Conservation (phyloP, 2,797 vertebrate genomes). For the Hemitrygon akajei region DNA sequence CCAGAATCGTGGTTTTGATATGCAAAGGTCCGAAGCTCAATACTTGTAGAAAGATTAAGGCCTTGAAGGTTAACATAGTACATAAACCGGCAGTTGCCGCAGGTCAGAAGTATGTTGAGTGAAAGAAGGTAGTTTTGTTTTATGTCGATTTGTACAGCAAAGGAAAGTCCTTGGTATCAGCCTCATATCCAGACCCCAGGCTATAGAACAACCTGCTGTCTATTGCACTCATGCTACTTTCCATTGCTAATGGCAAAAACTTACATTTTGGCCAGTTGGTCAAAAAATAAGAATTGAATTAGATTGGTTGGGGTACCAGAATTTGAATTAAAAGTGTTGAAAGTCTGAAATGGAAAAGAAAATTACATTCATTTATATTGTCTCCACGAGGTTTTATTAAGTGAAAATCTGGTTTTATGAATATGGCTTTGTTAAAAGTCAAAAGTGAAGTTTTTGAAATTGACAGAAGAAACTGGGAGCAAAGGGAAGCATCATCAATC, state of each 20-base stretch:
- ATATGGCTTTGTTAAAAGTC: background rate
- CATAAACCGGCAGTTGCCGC: background rate
- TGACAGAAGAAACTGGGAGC: background rate
- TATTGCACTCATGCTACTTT: background rate
- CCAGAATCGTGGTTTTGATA: background rate
- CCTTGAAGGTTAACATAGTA: background rate
- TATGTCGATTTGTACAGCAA: background rate
- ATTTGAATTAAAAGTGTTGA: background rate
- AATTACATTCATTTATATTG: background rate
- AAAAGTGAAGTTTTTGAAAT: constrained; percentile 1
- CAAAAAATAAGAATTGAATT: background rate
- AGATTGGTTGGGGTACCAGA: background rate
- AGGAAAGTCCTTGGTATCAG: background rate
- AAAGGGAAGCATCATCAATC: background rate
- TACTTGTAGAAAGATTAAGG: background rate
- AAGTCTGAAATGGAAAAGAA: background rate
- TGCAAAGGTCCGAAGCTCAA: background rate
- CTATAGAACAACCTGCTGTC: background rate
- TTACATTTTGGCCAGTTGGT: background rate
- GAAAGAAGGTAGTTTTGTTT: background rate
- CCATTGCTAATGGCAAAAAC: background rate
- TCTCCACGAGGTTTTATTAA: background rate
- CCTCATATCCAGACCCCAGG: background rate
- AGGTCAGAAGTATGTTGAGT: background rate
- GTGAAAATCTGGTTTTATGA: background rate